Base-by-base conservation (phyloP, 2,888 invertebrate species). In the Tribolium freemani region DNA sequence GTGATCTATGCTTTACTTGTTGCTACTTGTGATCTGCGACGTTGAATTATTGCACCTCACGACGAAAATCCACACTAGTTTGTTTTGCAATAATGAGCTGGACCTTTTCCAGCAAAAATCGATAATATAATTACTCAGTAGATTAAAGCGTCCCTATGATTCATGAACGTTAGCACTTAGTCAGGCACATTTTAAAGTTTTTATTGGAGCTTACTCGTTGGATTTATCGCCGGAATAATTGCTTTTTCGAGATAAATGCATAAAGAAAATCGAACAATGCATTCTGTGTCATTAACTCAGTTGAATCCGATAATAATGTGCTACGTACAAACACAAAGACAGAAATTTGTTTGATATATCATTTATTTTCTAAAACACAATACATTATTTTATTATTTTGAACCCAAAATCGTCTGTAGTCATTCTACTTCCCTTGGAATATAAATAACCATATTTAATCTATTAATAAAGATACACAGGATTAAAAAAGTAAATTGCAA, bases 1-100 rank as follows among this genome's bases (percentile, higher is more conserved):
- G 64, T 73, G 73, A 69, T 73, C 69, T 73, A 73, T 73, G 69
- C 69, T 13, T 73, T 69, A 73, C 73, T 73, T 73, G 73, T 73
- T 73, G 73, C 73, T 69, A 53, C 21, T 69, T 13, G 46, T 53
- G 48, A 54, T 61, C 69, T 66, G 51, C 50, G 69, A 69, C 64
- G 69, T 61, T 72, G 69, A 69, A 38, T 64, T 69, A 68, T 72
- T 57, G 51, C 69, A 69, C 57, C 63, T 72, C 61, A 20, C 61
- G 57, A 68, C 51, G 53, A 38, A 71, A 66, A 71, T 71, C 67
- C 48, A 2, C 45, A 46, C 48, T 16, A 50, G 51, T 63, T 68
- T 72, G 72, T 54, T 67, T 72, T 68, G 53, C 60, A 56, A 50
- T 60, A 67, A 61, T 72, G 61, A 68, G 45, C 11, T 10, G 11